Conservation (phyloP, 2,888 invertebrate genomes). For the Mylabris sibirica region DNA sequence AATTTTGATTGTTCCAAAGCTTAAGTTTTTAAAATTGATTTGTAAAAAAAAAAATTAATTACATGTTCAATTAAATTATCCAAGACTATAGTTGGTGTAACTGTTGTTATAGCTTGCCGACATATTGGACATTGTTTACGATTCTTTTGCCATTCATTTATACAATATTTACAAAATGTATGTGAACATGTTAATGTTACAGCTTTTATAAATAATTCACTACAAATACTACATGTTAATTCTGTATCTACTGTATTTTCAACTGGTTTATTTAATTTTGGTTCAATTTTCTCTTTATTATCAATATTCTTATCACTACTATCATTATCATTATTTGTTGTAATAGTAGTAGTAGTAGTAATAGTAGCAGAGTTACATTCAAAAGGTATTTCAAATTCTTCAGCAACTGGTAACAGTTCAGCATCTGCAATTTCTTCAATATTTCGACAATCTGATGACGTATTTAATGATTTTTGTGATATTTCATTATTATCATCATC, state of each 20-base stretch:
- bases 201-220: slow-evolving; percentile 75
- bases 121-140: slow-evolving; percentile 78
- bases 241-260: slow-evolving; percentile 67
- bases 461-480: slow-evolving; percentile 11
- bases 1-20: too few relatives aligned
- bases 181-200: slow-evolving; percentile 77
- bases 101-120: slow-evolving; percentile 62
- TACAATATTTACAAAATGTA: slow-evolving; percentile 77
- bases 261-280: neutral
- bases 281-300: too few relatives aligned
- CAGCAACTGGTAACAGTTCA: slow-evolving; percentile 6
- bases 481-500: slow-evolving; percentile 28
- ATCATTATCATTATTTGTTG: neutral
- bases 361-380: slow-evolving; percentile 13
- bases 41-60: neutral
- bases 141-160: slow-evolving; percentile 73
- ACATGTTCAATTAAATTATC: slow-evolving; percentile 75
- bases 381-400: slow-evolving; percentile 26
- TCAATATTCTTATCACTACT: neutral
- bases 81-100: slow-evolving; percentile 70
- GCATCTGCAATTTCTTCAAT: neutral
- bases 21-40: too few relatives aligned
- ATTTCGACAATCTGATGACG: slow-evolving; percentile 19
- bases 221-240: slow-evolving; percentile 78
- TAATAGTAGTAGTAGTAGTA: too few relatives aligned